Evolutionary conservation across 1,140 invertebrate species (phyloP).

Genomic region (Spodoptera litura): DNA sequence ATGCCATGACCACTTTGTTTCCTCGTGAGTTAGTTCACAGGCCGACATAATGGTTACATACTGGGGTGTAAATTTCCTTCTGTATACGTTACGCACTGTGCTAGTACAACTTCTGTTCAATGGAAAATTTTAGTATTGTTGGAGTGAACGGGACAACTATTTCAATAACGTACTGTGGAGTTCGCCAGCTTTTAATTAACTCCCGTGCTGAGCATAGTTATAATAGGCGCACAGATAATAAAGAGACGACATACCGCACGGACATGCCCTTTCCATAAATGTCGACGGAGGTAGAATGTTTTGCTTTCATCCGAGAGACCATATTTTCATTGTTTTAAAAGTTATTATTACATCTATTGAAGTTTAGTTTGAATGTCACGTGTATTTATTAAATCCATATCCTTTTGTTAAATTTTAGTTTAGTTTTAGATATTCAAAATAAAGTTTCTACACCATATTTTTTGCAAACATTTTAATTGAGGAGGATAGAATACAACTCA

Average conservation of each 20-base stretch:
- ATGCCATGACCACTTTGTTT: slow-evolving; percentile 28
- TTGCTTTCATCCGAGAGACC: slow-evolving; percentile 26
- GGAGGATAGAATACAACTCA: no score
- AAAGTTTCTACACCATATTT: no score
- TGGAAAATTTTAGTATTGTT: slow-evolving; percentile 37
- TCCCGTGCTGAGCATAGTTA: slow-evolving; percentile 13
- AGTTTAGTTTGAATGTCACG: no score
- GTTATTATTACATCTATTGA: neutral
- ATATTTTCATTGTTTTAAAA: slow-evolving; percentile 15
- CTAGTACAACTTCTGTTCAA: slow-evolving; percentile 22
- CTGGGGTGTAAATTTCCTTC: slow-evolving; percentile 20
- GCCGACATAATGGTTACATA: slow-evolving; percentile 19
- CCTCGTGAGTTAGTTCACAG: slow-evolving; percentile 4
- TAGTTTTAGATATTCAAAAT: no score
- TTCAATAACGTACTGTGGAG: slow-evolving; percentile 30
- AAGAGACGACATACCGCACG: slow-evolving; percentile 22
- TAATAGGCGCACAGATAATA: slow-evolving; percentile 27
- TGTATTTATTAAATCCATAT: no score
- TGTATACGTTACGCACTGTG: neutral
- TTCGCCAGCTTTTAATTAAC: slow-evolving; percentile 38
- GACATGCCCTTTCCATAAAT: slow-evolving; percentile 26
- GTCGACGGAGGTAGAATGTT: slow-evolving; percentile 23
- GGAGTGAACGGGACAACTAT: slow-evolving; percentile 40
- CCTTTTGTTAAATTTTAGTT: no score
- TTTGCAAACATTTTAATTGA: no score